These are phyloP conservation scores for Tylochromis polylepis DNA, from an alignment of 2,113 vertebrate genomes.

Conservation along the genomic window DNA sequence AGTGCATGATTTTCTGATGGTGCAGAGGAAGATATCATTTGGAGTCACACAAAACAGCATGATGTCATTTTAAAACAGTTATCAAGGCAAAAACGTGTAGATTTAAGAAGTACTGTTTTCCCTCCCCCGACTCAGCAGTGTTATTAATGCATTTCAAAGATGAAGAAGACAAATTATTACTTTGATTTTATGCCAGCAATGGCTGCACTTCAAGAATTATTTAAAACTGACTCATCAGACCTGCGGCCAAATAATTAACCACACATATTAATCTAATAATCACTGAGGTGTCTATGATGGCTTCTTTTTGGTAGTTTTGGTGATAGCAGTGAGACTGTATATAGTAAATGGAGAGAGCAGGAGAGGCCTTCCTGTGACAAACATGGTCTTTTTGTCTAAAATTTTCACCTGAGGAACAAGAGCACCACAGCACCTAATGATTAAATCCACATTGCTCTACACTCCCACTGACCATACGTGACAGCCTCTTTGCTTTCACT, in stretches of 20 bases:
- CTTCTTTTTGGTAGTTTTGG: background rate
- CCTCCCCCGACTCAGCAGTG: background rate
- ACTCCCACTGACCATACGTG: background rate
- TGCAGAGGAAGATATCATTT: slow-evolving; percentile 39
- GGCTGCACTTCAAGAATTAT: background rate
- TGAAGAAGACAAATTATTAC: background rate
- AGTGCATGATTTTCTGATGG: slow-evolving; percentile 18
- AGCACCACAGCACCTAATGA: slow-evolving; percentile 2
- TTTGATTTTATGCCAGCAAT: background rate
- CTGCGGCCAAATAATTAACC: background rate
- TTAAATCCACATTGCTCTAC: background rate
- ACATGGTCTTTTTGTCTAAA: background rate
- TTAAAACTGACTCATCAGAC: background rate
- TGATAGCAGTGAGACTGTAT: background rate
- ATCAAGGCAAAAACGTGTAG: background rate
- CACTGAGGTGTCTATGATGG: background rate
- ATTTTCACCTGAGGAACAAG: slow-evolving; percentile 8
- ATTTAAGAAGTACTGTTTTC: background rate
- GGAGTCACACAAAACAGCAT: background rate
- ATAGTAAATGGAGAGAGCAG: background rate
- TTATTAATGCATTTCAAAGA: background rate
- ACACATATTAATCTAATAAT: background rate
- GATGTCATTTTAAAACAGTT: background rate
- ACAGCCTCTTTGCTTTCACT: slow-evolving; percentile 1
- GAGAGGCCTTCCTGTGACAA: background rate